Base-by-base conservation (phyloP, 2,113 vertebrate species). In the Eidolon helvum region DNA sequence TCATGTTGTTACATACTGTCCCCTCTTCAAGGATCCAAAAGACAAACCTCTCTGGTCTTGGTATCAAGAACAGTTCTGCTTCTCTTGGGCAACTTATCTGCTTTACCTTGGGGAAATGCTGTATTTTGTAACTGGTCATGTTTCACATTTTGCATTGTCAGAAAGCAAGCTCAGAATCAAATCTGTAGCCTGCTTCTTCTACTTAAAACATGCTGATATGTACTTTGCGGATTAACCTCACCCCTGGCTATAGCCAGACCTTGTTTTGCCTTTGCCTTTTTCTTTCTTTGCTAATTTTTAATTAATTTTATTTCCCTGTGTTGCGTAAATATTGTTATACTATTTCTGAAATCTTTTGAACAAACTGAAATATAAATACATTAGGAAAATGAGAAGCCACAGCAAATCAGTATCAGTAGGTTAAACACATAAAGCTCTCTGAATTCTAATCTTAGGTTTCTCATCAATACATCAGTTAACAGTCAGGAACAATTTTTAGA, bases 271-370 rank as follows among this genome's bases (percentile, higher is more conserved):
- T 87, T 72, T 91, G 24, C 59, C 50, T 71, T 77, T 91, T 45
- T 77, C 26, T 53, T 84, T 38, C 28, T 92, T 59, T 87, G 38
- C 71, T 90, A 63, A 79, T 84, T 87, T 90, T 82, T 63, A 57
- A 68, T 79, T 91, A 59, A 85, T 93, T 93, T 88, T 83, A 57
- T 91, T 90, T 80, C 59, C n/a, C n/a, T 63, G 7, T 79, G 1
- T 78, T 68, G 48, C 22, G 88, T 24, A 80, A 84, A 87, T 77
- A 48, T 63, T 92, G 28, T 63, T 69, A 65, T 83, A 26, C 30
- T 35, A 90, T 57, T 87, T 86, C 65, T 69, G 75, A 30, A 69
- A 2, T 15, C 19, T 24, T 95, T 15, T 53, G 55, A 86, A 75
- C 28, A 94, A 74, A 48, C 5, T 43, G 84, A 75, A 90, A 95